Conservation (phyloP, 2,888 invertebrate genomes). For the Diadegma fenestrale region DNA sequence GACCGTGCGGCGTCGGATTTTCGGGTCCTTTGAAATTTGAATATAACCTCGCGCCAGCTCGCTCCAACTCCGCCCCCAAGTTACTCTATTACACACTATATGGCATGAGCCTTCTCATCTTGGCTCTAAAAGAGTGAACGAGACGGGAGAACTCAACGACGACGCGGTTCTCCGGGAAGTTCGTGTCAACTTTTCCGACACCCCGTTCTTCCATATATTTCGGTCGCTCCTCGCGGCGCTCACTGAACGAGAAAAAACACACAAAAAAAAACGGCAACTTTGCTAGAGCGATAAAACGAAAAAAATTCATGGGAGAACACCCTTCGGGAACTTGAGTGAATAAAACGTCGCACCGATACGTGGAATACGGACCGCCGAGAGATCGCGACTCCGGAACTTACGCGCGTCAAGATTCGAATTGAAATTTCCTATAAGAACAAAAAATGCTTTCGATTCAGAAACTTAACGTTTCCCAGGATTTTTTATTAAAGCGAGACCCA, state of each 20-base stretch:
- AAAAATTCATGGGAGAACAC: constrained; percentile 56
- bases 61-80: constrained; percentile 74
- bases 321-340: constrained; percentile 15
- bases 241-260: constrained; percentile 24
- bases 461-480: not conserved
- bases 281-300: constrained; percentile 54
- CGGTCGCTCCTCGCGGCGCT: not conserved
- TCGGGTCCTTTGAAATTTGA: constrained; percentile 80
- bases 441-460: not conserved
- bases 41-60: constrained; percentile 73
- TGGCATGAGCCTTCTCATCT: constrained; percentile 37
- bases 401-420: not conserved
- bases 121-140: constrained; percentile 42
- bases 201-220: constrained; percentile 58
- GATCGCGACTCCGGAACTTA: constrained; percentile 10
- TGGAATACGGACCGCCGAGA: constrained; percentile 43
- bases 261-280: constrained; percentile 32
- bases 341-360: constrained; percentile 48
- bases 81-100: constrained; percentile 76
- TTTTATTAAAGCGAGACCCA: too few relatives aligned
- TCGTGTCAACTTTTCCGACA: constrained; percentile 70
- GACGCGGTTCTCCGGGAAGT: constrained; percentile 68
- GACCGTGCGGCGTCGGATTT: constrained; percentile 74
- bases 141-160: constrained; percentile 38
- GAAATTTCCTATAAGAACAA: not conserved